Percentiles rank a stretch among this genome's conserved stretches.
Conservation (phyloP, 2,888 invertebrate genomes). For the Agrochola litura region DNA sequence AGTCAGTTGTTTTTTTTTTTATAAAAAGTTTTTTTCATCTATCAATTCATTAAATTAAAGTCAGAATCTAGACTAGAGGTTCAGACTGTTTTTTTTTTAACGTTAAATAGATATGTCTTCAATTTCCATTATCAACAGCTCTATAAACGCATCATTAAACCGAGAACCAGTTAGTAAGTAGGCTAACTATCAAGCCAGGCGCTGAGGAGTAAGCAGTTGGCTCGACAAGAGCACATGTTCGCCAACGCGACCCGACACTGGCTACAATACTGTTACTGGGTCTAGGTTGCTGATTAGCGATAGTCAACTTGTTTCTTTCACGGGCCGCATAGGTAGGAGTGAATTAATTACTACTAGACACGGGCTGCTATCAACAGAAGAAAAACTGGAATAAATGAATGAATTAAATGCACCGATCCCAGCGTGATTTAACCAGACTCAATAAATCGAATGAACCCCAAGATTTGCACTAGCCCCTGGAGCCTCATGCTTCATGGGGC, state of each 20-base stretch:
- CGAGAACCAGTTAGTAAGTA: slow-evolving; percentile 54
- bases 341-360: background rate
- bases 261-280: slow-evolving; percentile 40
- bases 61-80: background rate
- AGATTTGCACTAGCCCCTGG: too few species aligned
- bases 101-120: background rate
- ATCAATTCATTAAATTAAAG: background rate
- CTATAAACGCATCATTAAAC: slow-evolving; percentile 25
- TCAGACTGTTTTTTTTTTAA: background rate
- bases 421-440: too few species aligned
- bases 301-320: slow-evolving; percentile 28
- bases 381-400: too few species aligned
- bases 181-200: slow-evolving; percentile 42
- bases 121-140: slow-evolving; percentile 22
- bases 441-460: too few species aligned
- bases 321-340: background rate
- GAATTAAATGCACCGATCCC: too few species aligned
- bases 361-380: background rate
- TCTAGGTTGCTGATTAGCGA: slow-evolving; percentile 56
- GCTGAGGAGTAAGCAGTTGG: slow-evolving; percentile 47
- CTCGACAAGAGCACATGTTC: slow-evolving; percentile 24
- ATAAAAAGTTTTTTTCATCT: too few species aligned
- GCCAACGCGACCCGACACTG: slow-evolving; percentile 42
- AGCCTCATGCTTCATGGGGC: too few species aligned
- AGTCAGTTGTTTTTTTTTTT: too few species aligned